Percentiles rank a stretch among this genome's conserved stretches.
phyloP scores from a whole-genome alignment of 2,888 invertebrate species.

The Chironomus tentans region DNA sequence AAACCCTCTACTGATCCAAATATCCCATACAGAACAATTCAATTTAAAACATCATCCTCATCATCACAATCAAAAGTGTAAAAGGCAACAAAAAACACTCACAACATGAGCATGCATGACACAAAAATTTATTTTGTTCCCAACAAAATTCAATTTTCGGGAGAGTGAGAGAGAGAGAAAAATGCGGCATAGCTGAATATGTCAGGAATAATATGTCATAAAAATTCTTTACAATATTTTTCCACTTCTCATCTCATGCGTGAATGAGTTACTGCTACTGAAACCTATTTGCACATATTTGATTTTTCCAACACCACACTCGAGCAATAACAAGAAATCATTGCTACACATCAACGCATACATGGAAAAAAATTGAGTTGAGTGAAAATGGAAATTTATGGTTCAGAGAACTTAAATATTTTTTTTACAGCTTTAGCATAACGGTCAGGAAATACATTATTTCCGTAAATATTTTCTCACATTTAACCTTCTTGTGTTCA shows the following conservation, averaged over 20 bases:
- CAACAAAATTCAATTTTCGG: background rate
- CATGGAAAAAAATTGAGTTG: background rate
- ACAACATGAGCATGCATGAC: background rate
- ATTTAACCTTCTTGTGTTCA: background rate
- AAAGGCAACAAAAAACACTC: too few species aligned
- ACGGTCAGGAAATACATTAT: background rate
- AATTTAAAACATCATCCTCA: too few species aligned
- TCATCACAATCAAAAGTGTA: too few species aligned
- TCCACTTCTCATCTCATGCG: background rate
- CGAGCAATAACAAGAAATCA: too few species aligned
- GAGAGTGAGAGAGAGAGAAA: background rate
- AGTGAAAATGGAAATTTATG: background rate
- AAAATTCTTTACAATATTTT: background rate
- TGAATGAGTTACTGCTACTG: background rate
- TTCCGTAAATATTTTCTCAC: conserved; percentile 3
- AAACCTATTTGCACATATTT: background rate
- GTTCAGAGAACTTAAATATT: background rate
- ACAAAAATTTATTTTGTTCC: background rate
- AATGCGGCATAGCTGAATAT: background rate
- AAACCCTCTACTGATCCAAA: too few species aligned
- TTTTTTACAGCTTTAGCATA: background rate
- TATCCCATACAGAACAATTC: too few species aligned
- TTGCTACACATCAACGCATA: background rate
- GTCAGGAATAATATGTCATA: background rate
- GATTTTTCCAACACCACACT: background rate